A percentile compares a stretch with the other conserved stretches of the same genome.
Evolutionary conservation across 2,888 invertebrate genomes (phyloP).

Genomic region (Pachycephus smyrnensis): DNA sequence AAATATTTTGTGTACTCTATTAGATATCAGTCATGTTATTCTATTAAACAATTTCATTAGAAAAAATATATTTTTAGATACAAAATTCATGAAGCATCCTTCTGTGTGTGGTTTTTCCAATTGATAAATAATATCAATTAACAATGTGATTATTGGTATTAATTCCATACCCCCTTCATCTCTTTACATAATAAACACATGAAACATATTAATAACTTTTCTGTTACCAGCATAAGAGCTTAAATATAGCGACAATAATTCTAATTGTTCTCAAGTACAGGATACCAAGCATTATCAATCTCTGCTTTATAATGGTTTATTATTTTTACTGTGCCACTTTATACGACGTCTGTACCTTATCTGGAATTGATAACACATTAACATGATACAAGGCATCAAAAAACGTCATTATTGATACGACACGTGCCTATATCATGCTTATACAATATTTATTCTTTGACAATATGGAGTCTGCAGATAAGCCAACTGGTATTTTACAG

Average conservation of each 20-base stretch:
- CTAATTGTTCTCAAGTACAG: background rate
- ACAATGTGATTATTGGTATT: background rate
- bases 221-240: background rate
- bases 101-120: background rate
- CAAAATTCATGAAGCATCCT: background rate
- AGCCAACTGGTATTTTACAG: conserved; percentile 13
- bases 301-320: background rate
- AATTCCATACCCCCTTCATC: background rate
- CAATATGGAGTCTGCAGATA: background rate
- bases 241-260: background rate
- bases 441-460: background rate
- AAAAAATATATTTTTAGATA: background rate
- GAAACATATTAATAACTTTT: background rate
- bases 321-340: background rate
- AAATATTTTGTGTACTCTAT: background rate
- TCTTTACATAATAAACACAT: background rate
- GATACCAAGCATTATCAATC: background rate
- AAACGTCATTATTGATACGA: conserved; percentile 14
- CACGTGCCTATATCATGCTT: conserved; percentile 1
- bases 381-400: conserved; percentile 13
- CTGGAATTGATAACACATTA: background rate
- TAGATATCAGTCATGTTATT: background rate
- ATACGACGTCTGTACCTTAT: background rate
- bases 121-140: background rate
- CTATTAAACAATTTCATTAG: background rate